Evolutionary conservation across 2,888 invertebrate genomes (phyloP).

Genomic region (Gisinianus flammeolus): DNA sequence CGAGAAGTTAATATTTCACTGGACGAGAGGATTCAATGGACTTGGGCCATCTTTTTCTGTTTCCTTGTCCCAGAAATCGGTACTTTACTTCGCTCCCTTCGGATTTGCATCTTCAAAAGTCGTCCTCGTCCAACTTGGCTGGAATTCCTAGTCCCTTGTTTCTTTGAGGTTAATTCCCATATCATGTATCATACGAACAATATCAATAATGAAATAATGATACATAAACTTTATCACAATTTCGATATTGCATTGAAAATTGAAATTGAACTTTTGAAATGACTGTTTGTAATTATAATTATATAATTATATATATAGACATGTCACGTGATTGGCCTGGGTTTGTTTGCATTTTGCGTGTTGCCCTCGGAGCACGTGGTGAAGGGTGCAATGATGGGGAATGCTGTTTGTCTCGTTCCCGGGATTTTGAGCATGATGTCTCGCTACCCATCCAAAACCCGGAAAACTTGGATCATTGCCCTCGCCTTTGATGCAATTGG

Average conservation of each 20-base stretch:
- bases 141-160: conserved; percentile 50
- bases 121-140: conserved; percentile 45
- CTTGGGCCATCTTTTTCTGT: conserved; percentile 60
- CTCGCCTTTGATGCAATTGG: conserved; percentile 65
- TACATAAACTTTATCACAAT: neutral
- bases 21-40: conserved; percentile 60
- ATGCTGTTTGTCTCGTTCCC: conserved; percentile 64
- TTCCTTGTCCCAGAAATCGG: conserved; percentile 60
- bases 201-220: neutral
- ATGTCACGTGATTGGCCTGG: conserved; percentile 64
- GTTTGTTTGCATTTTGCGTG: conserved; percentile 63
- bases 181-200: too few species aligned
- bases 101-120: conserved; percentile 60
- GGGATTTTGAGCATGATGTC: conserved; percentile 60
- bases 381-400: conserved; percentile 64
- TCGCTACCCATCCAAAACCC: neutral
- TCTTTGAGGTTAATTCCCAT: conserved; percentile 54
- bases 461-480: neutral
- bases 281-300: neutral
- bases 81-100: conserved; percentile 58
- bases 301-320: conserved; percentile 61
- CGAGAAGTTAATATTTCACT: conserved; percentile 48
- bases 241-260: neutral
- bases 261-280: neutral
- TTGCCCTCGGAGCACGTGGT: conserved; percentile 64